phyloP scores from a whole-genome alignment of 2,888 invertebrate genomes.

The Hirtodrosophila trivittata region DNA sequence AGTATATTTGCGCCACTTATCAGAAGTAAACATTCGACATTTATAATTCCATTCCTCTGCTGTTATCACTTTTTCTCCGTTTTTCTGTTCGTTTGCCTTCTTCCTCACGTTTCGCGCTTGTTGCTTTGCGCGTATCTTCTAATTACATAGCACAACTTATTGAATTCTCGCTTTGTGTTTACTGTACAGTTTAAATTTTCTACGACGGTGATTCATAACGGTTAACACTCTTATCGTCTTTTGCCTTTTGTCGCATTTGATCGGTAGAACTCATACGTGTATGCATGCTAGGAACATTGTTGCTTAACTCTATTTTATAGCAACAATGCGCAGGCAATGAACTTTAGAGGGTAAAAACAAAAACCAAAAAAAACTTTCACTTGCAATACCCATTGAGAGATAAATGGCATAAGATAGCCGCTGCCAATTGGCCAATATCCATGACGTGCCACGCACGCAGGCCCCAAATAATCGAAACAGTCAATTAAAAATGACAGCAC shows the following conservation, averaged over 20 bases:
- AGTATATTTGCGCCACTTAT: conserved; percentile 48
- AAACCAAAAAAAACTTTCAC: conserved; percentile 50
- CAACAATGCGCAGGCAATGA: conserved; percentile 50
- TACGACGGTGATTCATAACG: conserved; percentile 49
- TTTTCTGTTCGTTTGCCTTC: conserved; percentile 4
- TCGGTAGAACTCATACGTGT: conserved; percentile 14
- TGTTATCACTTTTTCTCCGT: conserved; percentile 28
- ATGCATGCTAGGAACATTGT: conserved; percentile 21
- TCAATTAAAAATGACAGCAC: conserved; percentile 54
- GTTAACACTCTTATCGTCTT: conserved; percentile 27
- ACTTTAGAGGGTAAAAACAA: conserved; percentile 39
- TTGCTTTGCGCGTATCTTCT: conserved; percentile 48
- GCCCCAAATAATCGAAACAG: conserved; percentile 46
- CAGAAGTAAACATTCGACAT: conserved; percentile 54
- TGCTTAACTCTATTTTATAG: conserved; percentile 6
- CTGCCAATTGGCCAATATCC: conserved; percentile 60
- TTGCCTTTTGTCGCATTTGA: conserved; percentile 17
- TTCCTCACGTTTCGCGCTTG: conserved; percentile 25
- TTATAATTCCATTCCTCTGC: conserved; percentile 27
- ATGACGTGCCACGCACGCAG: conserved; percentile 56
- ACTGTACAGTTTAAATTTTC: conserved; percentile 31
- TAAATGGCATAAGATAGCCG: conserved; percentile 55
- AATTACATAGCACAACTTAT: conserved; percentile 45
- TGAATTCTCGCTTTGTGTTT: conserved; percentile 36
- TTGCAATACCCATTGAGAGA: conserved; percentile 47